Evolutionary conservation across 2,797 vertebrate species (phyloP).

Genomic region (Geotrypetes seraphini): DNA sequence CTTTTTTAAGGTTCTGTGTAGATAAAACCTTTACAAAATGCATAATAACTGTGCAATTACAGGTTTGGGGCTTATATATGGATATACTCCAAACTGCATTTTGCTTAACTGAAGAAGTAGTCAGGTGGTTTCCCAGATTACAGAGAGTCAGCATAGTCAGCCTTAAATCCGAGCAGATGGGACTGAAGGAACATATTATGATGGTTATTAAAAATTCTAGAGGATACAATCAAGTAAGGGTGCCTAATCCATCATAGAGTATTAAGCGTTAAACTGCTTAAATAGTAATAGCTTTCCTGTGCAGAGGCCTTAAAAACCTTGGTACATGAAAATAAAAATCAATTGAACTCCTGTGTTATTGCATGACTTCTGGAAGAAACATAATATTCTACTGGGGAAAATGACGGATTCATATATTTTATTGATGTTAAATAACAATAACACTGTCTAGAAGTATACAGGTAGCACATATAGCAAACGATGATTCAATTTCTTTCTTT

Average conservation of each 20-base stretch:
- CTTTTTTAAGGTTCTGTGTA: slow-evolving; percentile 20
- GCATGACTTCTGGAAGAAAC: too few species aligned
- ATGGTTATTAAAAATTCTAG: slow-evolving; percentile 48
- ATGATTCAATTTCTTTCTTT: too few species aligned
- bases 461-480: too few species aligned
- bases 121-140: slow-evolving; percentile 32
- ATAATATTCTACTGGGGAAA: too few species aligned
- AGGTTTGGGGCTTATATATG: slow-evolving; percentile 24
- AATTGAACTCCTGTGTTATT: too few species aligned
- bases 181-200: slow-evolving; percentile 51
- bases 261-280: slow-evolving; percentile 27
- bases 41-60: slow-evolving; percentile 29
- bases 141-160: slow-evolving; percentile 43
- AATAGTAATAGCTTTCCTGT: slow-evolving; percentile 16
- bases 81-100: slow-evolving; percentile 24
- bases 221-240: slow-evolving; percentile 38
- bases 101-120: slow-evolving; percentile 28
- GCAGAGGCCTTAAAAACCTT: slow-evolving; percentile 18
- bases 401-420: too few species aligned
- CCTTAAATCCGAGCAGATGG: slow-evolving; percentile 63
- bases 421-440: too few species aligned
- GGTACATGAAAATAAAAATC: slow-evolving; percentile 1
- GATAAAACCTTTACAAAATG: slow-evolving; percentile 22
- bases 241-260: slow-evolving; percentile 45
- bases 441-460: too few species aligned